Base-by-base conservation (phyloP, 1,140 invertebrate species). In the Monochamus saltuarius region DNA sequence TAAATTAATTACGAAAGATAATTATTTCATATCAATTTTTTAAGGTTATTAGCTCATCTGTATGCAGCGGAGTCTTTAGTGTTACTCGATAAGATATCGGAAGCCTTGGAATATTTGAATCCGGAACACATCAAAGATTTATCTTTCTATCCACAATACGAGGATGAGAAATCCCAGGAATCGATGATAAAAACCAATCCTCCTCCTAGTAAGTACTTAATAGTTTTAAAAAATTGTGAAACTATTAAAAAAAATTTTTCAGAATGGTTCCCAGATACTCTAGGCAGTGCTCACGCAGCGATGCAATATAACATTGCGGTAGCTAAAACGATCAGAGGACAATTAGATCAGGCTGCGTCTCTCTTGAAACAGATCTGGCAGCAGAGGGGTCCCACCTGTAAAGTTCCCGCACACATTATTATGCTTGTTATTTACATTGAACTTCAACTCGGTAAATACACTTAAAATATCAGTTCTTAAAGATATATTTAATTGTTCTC, bases 21-120 rank as follows among this genome's bases (percentile, higher is more conserved):
- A 29, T 29, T 29, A 29, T 29, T 29, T 29, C 22, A 29, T 3
- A 29, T 29, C 6, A 3, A 29, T 29, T 29, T 29, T 73, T 81
- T 70, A 64, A 92, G 90, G 75, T 85, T 94, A 59, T 79, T 96
- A 59, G 92, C 86, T 0, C 89, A 94, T 76, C 84, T 97, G 62
- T 97, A 97, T 76, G 88, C 90, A 14, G 92, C 91, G 0, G 94
- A 98, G 77, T 88, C 92, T 40, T 77, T 93, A n/a, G 87, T 97
- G 63, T 84, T 89, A 53, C 77, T 94, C 70, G 89, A 95, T 70
- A 85, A 87, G 79, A 87, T 93, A 42, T 80, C 82, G 4, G 92
- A 96, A 77, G 94, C 94, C 2, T 83, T 95, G 14, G 85, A 91
- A 59, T 87, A 94, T 76, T 79, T 97, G 19, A 91, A 94, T 70